phyloP scores from a whole-genome alignment of 2,888 invertebrate species.

The Busseola fusca region DNA sequence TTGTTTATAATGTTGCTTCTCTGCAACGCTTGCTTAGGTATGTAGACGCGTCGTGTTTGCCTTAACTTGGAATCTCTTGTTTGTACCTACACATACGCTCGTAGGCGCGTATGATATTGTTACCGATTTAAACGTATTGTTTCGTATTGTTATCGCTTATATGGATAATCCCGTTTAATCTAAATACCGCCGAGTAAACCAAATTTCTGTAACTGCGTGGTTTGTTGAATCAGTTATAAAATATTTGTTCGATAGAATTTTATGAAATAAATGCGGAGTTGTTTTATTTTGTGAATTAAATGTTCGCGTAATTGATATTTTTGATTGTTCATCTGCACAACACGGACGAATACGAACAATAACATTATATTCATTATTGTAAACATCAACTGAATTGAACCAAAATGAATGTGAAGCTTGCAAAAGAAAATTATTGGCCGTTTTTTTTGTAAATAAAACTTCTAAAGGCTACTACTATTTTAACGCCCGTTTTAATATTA shows the following conservation, averaged over 20 bases:
- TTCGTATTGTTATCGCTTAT: constrained; percentile 50
- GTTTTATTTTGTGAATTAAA: constrained; percentile 36
- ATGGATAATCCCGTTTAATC: constrained; percentile 44
- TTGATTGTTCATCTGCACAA: constrained; percentile 14
- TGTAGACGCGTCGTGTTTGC: constrained; percentile 67
- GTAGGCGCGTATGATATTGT: constrained; percentile 56
- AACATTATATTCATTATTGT: constrained; percentile 10
- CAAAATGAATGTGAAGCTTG: not conserved
- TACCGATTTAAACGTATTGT: constrained; percentile 58
- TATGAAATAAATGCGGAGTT: constrained; percentile 6
- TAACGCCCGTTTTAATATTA: too few relatives aligned
- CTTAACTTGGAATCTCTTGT: constrained; percentile 66
- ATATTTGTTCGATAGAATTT: constrained; percentile 32
- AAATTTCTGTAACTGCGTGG: constrained; percentile 15
- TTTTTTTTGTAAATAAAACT: too few relatives aligned
- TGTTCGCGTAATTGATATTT: constrained; percentile 14
- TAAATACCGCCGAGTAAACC: constrained; percentile 23
- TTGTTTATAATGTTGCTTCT: constrained; percentile 74
- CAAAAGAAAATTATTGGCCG: not conserved
- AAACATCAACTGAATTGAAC: constrained; percentile 2
- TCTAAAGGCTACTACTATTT: too few relatives aligned
- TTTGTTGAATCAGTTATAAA: constrained; percentile 11
- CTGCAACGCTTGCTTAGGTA: constrained; percentile 54
- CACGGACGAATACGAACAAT: not conserved
- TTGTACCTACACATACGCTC: constrained; percentile 56